Base-by-base conservation (phyloP, 2,113 vertebrate genomes). In the Centropus bengalensis region DNA sequence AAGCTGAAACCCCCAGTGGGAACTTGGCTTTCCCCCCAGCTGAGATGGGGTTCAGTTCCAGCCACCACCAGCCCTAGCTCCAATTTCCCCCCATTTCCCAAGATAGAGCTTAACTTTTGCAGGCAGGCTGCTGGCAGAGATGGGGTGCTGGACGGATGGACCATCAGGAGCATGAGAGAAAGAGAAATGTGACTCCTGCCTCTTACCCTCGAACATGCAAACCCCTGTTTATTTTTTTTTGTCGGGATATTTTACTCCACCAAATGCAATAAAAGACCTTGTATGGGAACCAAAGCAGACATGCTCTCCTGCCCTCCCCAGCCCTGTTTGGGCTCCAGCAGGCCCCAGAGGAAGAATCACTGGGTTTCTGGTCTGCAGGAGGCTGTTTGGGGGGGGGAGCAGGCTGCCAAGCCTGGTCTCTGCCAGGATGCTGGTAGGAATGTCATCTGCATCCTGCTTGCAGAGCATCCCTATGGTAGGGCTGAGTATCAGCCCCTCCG, bases 31-130 rank as follows among this genome's bases (percentile, higher is more conserved):
- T 76, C 32, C 49, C 63, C 62, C 58, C 20, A 67, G 77, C 38
- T 0, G 6, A 87, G 62, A 19, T 0, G 2, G 3, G 6, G 32
- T 76, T 91, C 1, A 1, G 20, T 71, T 91, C 69, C 80, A 82
- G 85, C 15, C 1, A 0, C 62, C 8, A 5, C 60, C 88, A 78
- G 4, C 18, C 45, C 27, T 1, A 1, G 81, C 58, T 94, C 56
- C 0, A 3, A 32, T 71, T 93, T 87, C 70, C 60, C 26, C 38
- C 58, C 2, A 0, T 47, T 89, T n/a, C 51, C 51, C 32, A 11
- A 14, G 32, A 62, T 32, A 44, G 30, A 81, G 59, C 16, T 15
- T 66, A 51, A 8, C 38, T 81, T 88, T 81, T 45, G 58, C 68
- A 83, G 71, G 26, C 5, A 2, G 58, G 56, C 66, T 88, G 67